Evolutionary conservation across 2,888 invertebrate genomes (phyloP), one percentile per base, ranked within the genome.

Genomic region (Catocala fraxini): DNA sequence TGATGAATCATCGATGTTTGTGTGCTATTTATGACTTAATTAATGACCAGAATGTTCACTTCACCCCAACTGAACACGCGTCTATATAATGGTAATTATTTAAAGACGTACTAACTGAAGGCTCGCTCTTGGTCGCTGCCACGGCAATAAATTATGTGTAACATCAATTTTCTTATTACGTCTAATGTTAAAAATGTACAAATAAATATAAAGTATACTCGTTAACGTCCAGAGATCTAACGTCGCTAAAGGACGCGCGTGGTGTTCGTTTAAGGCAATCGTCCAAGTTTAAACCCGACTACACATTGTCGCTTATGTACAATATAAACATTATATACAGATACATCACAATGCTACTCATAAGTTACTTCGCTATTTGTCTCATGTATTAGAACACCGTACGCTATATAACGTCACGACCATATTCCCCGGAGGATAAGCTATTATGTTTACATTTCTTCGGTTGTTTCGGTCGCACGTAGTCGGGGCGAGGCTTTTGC

Each of bases 241-340:
- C 13, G 46, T 48, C 13, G 15, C 49, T 49, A 35, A 25, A 9
- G 49, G 13, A n/a, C n/a, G 49, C 6, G 42, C 34, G 55, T 66
- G 63, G 66, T 66, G 56, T 57, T 60, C 51, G 41, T 42, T 13
- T 63, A 63, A 63, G 63, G 63, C 63, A 59, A 43, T 42, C 12
- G 57, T 45, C 51, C 12, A 51, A 46, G 51, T 64, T 54, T 43
- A 12, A 49, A 56, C 56, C 59, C 45, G 41, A 47, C 51, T 47
- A 49, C 39, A 25, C 25, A 25, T 39, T 10, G 46, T 53, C 41
- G 55, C n/a, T 42, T 60, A 65, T 60, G 9, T 56, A 58, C 58
- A 58, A 54, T 54, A 43, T 46, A n/a, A 34, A 63, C 59, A 53
- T 35, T 56, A 59, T 63, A 45, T 55, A 58, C 46, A 65, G 42